Conservation (phyloP, 37 sponge, comb jelly and placozoan genomes). For the Spongilla lacustris region DNA sequence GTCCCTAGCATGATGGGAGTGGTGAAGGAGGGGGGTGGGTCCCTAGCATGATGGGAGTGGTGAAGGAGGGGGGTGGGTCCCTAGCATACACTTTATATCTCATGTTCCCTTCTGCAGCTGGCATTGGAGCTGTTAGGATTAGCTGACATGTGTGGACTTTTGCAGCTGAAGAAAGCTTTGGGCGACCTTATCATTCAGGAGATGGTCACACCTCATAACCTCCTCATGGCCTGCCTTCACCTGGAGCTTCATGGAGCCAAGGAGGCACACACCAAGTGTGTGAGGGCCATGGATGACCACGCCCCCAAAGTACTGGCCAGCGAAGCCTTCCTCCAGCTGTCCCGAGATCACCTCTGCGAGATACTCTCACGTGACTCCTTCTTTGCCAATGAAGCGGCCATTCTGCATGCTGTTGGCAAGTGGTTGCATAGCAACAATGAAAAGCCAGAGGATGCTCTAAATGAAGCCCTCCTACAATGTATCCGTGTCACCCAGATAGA, state of each 20-base stretch:
- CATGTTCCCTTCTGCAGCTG: not conserved
- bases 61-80: too few relatives aligned
- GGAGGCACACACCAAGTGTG: conserved; percentile 20
- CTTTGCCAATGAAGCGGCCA: conserved; percentile 14
- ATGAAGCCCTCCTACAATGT: not conserved
- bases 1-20: too few relatives aligned
- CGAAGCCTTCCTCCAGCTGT: conserved; percentile 10
- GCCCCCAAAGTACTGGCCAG: conserved; percentile 19
- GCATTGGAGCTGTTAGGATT: conserved; percentile 56
- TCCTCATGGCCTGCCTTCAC: conserved; percentile 5
- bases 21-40: too few relatives aligned
- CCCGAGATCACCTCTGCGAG: not conserved
- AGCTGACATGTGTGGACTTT: conserved; percentile 62
- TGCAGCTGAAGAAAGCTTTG: conserved; percentile 39
- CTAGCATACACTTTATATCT: not conserved
- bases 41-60: too few relatives aligned
- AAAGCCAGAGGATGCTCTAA: not conserved
- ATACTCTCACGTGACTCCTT: conserved; percentile 29
- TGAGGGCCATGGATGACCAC: conserved; percentile 33
- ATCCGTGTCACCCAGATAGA: conserved; percentile 26
- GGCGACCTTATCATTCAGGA: conserved; percentile 27
- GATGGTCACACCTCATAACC: conserved; percentile 26
- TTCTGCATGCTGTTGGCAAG: not conserved
- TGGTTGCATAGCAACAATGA: conserved; percentile 16
- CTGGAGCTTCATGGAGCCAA: conserved; percentile 17